Conservation (phyloP, 2,888 invertebrate species). For the Melanostoma scalare region DNA sequence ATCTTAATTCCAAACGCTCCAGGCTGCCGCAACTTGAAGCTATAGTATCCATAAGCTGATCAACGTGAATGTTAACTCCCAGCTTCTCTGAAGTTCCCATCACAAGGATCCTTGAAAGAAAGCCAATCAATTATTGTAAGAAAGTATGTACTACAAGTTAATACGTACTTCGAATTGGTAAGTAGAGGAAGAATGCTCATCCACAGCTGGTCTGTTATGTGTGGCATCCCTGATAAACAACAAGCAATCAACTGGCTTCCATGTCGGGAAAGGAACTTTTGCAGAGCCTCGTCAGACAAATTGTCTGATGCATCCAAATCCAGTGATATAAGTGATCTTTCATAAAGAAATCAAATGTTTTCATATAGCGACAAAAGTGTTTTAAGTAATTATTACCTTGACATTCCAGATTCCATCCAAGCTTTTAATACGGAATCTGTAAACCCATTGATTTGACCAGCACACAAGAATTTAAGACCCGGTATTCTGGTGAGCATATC, state of each 20-base stretch:
- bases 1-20: conserved; percentile 95
- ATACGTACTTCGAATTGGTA: conserved; percentile 92
- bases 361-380: neutral
- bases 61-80: conserved; percentile 98
- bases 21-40: conserved; percentile 94
- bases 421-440: conserved; percentile 96
- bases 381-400: conserved; percentile 82
- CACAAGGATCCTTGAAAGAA: conserved; percentile 90
- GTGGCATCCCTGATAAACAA: conserved; percentile 96
- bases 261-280: conserved; percentile 94
- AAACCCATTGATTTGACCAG: conserved; percentile 98
- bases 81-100: conserved; percentile 99
- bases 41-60: conserved; percentile 98
- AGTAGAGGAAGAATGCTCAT: conserved; percentile 96
- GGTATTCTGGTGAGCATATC: conserved; percentile 95
- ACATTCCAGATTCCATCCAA: conserved; percentile 93
- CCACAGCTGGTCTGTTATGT: conserved; percentile 99
- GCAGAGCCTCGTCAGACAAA: conserved; percentile 94
- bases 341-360: neutral
- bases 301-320: conserved; percentile 98
- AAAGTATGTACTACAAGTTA: neutral
- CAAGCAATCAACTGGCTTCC: conserved; percentile 95
- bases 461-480: conserved; percentile 93
- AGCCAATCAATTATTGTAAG: neutral
- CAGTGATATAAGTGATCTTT: conserved; percentile 90